Conservation (phyloP, 2,888 invertebrate genomes). For the Helobdella robusta region DNA sequence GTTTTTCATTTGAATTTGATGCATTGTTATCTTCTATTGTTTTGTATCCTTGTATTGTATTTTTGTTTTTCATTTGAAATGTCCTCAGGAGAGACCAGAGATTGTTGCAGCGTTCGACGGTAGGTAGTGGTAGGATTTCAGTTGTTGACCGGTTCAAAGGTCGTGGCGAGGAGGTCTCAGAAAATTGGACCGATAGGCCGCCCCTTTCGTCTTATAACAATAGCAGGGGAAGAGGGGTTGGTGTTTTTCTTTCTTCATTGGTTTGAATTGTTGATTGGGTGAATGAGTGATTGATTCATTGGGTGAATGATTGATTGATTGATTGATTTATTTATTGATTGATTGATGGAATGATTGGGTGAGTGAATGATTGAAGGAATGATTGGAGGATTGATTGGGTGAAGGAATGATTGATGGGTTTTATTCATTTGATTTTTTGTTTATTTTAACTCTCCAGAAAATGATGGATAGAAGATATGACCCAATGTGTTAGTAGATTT, state of each 20-base stretch:
- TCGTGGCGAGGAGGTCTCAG: not conserved
- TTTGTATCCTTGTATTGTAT: too few relatives aligned
- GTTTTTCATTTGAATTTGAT: too few relatives aligned
- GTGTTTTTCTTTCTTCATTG: not conserved
- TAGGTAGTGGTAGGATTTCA: constrained; percentile 9
- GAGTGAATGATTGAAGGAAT: too few relatives aligned
- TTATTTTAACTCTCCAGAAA: constrained; percentile 18
- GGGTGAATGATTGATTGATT: not conserved
- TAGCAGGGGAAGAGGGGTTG: not conserved
- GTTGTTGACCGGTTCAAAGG: constrained; percentile 15
- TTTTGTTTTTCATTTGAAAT: too few relatives aligned
- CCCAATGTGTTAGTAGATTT: not conserved
- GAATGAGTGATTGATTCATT: too few relatives aligned
- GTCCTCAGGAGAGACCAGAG: constrained; percentile 17
- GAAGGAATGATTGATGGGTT: not conserved
- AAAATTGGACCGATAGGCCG: not conserved
- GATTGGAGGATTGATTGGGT: not conserved
- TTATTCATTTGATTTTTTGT: not conserved
- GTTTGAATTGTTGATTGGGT: not conserved
- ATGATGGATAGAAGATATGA: constrained; percentile 7
- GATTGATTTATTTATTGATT: not conserved
- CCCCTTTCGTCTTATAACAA: not conserved
- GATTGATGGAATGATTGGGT: too few relatives aligned
- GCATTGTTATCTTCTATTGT: too few relatives aligned
- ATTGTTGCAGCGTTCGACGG: constrained; percentile 4